phyloP scores from a whole-genome alignment of 37 sponge, comb jelly and placozoan genomes.

The Chondrosia reniformis region DNA sequence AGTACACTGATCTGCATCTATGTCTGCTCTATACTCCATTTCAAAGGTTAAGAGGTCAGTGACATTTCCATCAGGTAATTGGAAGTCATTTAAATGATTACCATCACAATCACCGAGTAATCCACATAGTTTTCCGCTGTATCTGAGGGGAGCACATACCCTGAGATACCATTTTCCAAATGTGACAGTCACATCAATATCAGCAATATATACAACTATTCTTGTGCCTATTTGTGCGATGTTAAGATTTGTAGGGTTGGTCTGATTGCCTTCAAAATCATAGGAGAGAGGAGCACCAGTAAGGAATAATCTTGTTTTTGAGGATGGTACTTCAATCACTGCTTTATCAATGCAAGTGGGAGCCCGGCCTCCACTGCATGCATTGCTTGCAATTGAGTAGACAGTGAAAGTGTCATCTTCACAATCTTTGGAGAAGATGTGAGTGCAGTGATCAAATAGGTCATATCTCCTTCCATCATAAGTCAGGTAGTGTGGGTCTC shows the following conservation, averaged over 20 bases:
- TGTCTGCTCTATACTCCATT: neutral
- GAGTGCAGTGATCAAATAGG: too few species aligned
- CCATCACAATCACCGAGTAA: neutral
- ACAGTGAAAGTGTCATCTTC: too few species aligned
- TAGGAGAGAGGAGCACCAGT: neutral
- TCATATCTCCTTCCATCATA: too few species aligned
- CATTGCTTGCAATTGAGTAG: too few species aligned
- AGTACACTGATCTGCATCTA: too few species aligned
- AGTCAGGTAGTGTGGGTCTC: too few species aligned
- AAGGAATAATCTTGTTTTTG: too few species aligned
- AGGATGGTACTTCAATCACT: too few species aligned
- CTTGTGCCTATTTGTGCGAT: neutral
- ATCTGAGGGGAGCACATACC: neutral
- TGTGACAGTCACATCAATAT: neutral
- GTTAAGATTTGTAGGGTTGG: neutral
- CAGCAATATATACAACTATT: neutral
- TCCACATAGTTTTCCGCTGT: constrained; percentile 17
- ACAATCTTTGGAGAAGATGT: too few species aligned
- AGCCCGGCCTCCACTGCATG: too few species aligned
- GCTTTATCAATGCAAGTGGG: too few species aligned
- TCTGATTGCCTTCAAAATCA: neutral
- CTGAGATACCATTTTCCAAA: neutral
- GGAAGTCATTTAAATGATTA: neutral
- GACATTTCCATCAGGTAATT: neutral
- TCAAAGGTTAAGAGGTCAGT: neutral